A percentile compares a stretch with the other conserved stretches of the same genome.
Conservation (phyloP, 2,113 vertebrate genomes). For the Arothron firmamentum region DNA sequence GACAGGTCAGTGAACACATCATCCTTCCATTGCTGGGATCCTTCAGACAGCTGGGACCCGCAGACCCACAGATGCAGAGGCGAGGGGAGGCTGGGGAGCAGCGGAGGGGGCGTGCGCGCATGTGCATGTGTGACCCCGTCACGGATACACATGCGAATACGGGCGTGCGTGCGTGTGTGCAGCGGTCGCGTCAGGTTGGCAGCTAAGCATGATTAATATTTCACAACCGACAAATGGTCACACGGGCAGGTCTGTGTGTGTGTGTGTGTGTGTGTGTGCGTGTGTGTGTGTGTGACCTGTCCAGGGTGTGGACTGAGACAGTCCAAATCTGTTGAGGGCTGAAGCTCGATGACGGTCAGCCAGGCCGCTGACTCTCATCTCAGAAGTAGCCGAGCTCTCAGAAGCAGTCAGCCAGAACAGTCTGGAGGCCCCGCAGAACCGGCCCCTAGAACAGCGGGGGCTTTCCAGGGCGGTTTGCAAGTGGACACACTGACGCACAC, state of each 20-base stretch:
- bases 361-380: constrained; percentile 27
- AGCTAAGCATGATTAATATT: neutral
- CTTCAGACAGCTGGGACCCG: constrained; percentile 18
- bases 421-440: constrained; percentile 37
- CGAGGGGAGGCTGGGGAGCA: neutral
- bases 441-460: constrained; percentile 50
- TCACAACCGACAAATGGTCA: neutral
- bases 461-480: constrained; percentile 57
- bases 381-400: constrained; percentile 30
- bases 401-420: constrained; percentile 63
- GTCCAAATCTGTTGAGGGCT: neutral
- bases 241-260: neutral
- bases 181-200: neutral
- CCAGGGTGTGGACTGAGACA: too few species aligned
- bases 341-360: neutral
- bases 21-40: neutral
- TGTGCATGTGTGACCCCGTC: constrained; percentile 1
- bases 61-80: neutral
- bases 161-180: constrained; percentile 11
- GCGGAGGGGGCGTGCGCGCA: constrained; percentile 1
- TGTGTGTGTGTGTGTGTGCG: neutral
- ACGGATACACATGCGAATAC: too few species aligned
- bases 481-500: constrained; percentile 34
- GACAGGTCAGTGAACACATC: too few species aligned
- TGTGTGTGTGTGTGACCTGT: neutral